Base-by-base conservation (phyloP, 92 coral and sea anemone genomes). In the Paramuricea clavata region DNA sequence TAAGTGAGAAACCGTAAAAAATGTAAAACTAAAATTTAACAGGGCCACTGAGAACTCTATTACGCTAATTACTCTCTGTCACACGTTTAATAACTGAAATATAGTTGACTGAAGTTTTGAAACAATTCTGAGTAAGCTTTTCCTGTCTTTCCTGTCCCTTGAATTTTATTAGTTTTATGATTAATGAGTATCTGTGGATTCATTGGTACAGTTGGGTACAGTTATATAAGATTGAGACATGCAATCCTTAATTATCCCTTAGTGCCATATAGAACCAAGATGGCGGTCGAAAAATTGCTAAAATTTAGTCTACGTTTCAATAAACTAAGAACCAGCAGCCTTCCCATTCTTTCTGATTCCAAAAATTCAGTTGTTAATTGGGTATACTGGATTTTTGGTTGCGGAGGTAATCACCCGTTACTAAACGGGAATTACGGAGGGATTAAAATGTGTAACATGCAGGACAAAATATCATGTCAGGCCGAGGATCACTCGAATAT, bases 261-360 rank as follows among this genome's bases (percentile, higher is more conserved):
- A 25, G 35, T 56, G 61, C 6, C 64, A 56, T 23, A n/a, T 8
- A 56, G n/a, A 65, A 26, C 4, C 69, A 79, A 79, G 84, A 79
- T 79, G 84, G 84, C 84, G 61, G 74, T 60, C 84, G 83, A 52
- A 33, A 79, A 36, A 8, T 17, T 79, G 31, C 19, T 60, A 41
- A 79, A 27, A 39, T 41, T 12, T 33, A 0, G 28, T 17, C 44
- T 34, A 22, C n/a, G 39, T 25, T 6, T 36, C 0, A 15, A 39
- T 39, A 39, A 36, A 32, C 19, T 44, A 30, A 19, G 84, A 41
- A 59, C n/a, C 57, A 79, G 21, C 73, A 79, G 34, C 12, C 73
- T 79, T 79, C 49, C 84, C 12, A 5, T 59, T 27, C 59, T 79
- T 59, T 34, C 57, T 22, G 21, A 44, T 22, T 79, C 84, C 0